Evolutionary conservation across 2,888 invertebrate genomes (phyloP).

Genomic region (Nomada hirtipes): DNA sequence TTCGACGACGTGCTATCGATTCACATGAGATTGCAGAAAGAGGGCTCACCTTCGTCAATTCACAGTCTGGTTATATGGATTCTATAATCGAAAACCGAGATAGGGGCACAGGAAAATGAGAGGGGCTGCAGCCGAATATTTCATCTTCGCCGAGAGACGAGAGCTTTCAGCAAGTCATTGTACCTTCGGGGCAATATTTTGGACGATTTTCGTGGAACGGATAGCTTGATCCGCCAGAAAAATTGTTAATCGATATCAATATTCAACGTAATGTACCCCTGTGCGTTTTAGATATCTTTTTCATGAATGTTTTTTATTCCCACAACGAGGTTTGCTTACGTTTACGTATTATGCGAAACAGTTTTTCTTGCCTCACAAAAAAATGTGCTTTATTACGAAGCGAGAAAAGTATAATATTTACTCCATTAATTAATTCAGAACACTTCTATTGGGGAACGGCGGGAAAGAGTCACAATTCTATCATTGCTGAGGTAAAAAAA

Average conservation of each 20-base stretch:
- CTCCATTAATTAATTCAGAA: neutral
- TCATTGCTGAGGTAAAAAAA: no score
- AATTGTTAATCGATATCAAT: slow-evolving; percentile 18
- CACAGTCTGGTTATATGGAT: slow-evolving; percentile 45
- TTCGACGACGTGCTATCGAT: slow-evolving; percentile 60
- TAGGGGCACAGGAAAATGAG: slow-evolving; percentile 33
- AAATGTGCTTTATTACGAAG: neutral
- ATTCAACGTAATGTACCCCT: neutral
- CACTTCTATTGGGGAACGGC: neutral
- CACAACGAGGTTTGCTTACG: neutral
- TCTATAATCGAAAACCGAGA: slow-evolving; percentile 53
- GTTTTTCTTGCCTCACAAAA: neutral
- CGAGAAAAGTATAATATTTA: neutral
- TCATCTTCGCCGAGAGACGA: slow-evolving; percentile 41
- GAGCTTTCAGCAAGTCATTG: slow-evolving; percentile 43
- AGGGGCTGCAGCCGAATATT: slow-evolving; percentile 39
- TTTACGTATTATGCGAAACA: neutral
- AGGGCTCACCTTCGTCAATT: slow-evolving; percentile 24
- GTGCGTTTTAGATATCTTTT: neutral
- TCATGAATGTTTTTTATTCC: neutral
- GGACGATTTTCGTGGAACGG: slow-evolving; percentile 15
- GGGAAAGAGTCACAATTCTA: neutral
- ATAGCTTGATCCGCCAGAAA: slow-evolving; percentile 6
- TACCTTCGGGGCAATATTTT: slow-evolving; percentile 24
- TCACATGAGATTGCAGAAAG: slow-evolving; percentile 63